Percentiles rank a stretch among this genome's conserved stretches.
Conservation (phyloP, 2,888 invertebrate species). For the Phragmatobia fuliginosa region DNA sequence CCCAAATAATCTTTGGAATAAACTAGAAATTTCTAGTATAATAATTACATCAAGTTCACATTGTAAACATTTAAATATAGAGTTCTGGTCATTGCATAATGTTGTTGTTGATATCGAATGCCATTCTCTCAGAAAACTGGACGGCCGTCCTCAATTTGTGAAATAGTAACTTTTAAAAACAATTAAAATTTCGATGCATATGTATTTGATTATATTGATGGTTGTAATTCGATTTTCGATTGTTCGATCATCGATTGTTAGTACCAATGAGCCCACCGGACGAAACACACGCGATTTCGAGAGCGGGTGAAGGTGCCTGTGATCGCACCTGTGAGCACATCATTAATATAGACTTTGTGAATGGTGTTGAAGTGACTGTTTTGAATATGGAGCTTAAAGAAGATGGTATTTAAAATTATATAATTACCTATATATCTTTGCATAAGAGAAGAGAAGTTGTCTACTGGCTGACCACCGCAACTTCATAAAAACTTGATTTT, state of each 20-base stretch:
- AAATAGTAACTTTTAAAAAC: neutral
- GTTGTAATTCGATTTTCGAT: constrained; percentile 3
- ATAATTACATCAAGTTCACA: neutral
- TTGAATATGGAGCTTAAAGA: constrained; percentile 17
- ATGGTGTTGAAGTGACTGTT: constrained; percentile 16
- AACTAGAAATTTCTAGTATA: neutral
- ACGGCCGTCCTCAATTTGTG: neutral
- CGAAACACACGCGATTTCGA: constrained; percentile 20
- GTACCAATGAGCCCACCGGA: constrained; percentile 32
- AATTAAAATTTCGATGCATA: neutral
- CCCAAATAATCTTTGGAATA: too few species aligned
- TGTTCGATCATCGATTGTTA: constrained; percentile 14
- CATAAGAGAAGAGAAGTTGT: too few species aligned
- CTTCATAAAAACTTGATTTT: constrained; percentile 4
- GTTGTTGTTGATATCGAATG: constrained; percentile 1
- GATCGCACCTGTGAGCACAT: constrained; percentile 15
- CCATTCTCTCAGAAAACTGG: neutral
- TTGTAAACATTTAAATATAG: neutral
- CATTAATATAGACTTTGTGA: constrained; percentile 21
- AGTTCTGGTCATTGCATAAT: neutral
- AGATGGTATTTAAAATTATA: constrained; percentile 16
- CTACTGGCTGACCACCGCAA: too few species aligned
- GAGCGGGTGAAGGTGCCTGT: constrained; percentile 13
- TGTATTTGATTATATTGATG: neutral
- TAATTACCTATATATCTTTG: constrained; percentile 9